Percentiles rank a stretch among this genome's conserved stretches.
Conservation (phyloP, 2,797 vertebrate species). For the Microctenopoma lineatum region DNA sequence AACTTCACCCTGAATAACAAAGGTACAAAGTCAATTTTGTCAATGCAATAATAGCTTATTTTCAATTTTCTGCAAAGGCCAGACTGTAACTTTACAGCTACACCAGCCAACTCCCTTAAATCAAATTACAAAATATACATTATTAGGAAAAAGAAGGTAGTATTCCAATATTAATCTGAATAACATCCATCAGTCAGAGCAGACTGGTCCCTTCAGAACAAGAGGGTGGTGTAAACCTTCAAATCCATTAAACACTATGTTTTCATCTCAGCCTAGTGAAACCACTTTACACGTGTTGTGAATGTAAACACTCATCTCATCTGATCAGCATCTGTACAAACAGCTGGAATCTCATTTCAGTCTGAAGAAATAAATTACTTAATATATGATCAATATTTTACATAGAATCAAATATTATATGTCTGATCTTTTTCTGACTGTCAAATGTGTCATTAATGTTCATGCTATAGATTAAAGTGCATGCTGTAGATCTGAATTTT, state of each 20-base stretch:
- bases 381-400: not conserved
- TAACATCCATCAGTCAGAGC: too few species aligned
- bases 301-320: too few species aligned
- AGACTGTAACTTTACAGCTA: not conserved
- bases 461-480: not conserved
- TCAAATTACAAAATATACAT: not conserved
- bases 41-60: too few species aligned
- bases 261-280: too few species aligned
- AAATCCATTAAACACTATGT: too few species aligned
- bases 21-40: too few species aligned
- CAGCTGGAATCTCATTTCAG: not conserved
- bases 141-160: not conserved
- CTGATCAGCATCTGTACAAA: not conserved
- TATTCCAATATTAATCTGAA: too few species aligned
- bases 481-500: not conserved
- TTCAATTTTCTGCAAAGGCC: too few species aligned
- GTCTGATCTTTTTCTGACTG: not conserved
- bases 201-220: too few species aligned
- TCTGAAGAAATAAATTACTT: not conserved
- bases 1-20: conserved; percentile 6
- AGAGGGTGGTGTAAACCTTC: too few species aligned
- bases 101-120: not conserved
- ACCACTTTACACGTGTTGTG: too few species aligned
- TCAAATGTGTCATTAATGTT: not conserved
- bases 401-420: not conserved